Conservation (phyloP, 2,113 vertebrate species). For the Rhabdornis inornatus region DNA sequence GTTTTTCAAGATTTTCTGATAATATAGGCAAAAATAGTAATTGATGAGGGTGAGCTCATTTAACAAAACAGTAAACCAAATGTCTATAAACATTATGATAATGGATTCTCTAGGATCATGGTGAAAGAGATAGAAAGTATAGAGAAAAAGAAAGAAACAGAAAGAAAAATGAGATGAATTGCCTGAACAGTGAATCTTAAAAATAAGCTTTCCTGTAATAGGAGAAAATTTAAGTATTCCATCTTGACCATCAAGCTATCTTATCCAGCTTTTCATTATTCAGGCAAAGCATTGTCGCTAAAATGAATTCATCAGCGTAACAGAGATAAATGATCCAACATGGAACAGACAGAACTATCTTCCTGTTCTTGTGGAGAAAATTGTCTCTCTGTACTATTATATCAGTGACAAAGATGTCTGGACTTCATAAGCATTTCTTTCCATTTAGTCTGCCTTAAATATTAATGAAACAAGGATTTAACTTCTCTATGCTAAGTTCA, state of each 20-base stretch:
- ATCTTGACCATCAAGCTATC: constrained; percentile 75
- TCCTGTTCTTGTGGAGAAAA: constrained; percentile 78
- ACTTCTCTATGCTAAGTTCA: constrained; percentile 72
- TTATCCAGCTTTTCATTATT: constrained; percentile 87
- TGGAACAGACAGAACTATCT: constrained; percentile 81
- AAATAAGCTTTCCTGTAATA: constrained; percentile 75
- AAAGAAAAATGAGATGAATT: constrained; percentile 65
- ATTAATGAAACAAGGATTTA: constrained; percentile 85
- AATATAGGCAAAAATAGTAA: not conserved
- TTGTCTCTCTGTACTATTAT: constrained; percentile 82
- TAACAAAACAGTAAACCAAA: not conserved
- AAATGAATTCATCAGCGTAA: constrained; percentile 89
- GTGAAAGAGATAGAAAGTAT: constrained; percentile 37
- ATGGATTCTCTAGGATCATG: not conserved
- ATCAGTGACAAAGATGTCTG: constrained; percentile 82
- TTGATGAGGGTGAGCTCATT: not conserved
- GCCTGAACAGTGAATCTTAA: constrained; percentile 67
- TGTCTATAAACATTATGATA: not conserved
- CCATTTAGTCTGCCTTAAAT: constrained; percentile 85
- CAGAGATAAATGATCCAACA: constrained; percentile 87
- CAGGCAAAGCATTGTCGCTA: constrained; percentile 78
- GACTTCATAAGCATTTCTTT: constrained; percentile 82
- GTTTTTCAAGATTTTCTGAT: not conserved
- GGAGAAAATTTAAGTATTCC: constrained; percentile 75
- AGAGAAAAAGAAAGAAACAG: not conserved